These are phyloP conservation scores for Campoletis raptor DNA, from an alignment of 2,888 invertebrate species.

Conservation along the genomic window DNA sequence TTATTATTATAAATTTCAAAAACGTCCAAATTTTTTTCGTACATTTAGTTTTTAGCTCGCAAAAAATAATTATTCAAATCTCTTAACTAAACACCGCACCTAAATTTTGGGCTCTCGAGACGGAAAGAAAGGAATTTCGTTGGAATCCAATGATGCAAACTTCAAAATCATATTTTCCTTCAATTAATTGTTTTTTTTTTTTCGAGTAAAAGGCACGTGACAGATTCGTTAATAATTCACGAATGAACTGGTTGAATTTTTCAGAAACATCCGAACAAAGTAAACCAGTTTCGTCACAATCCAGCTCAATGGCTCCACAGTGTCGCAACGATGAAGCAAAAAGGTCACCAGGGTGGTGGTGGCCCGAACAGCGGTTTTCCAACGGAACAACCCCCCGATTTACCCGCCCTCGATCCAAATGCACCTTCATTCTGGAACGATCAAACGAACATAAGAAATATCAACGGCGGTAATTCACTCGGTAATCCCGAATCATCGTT, in stretches of 20 bases:
- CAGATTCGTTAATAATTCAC: neutral
- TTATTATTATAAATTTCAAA: no score
- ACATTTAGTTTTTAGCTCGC: no score
- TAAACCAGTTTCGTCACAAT: constrained; percentile 94
- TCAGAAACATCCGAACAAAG: constrained; percentile 96
- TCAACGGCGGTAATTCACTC: constrained; percentile 83
- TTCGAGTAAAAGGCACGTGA: neutral
- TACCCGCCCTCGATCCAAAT: constrained; percentile 82
- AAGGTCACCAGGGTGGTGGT: constrained; percentile 87
- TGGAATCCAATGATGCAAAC: no score
- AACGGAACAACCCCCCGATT: constrained; percentile 82
- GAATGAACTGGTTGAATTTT: constrained; percentile 37
- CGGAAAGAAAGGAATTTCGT: neutral
- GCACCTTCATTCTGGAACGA: constrained; percentile 83
- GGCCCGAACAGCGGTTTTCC: constrained; percentile 83
- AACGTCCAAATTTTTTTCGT: no score
- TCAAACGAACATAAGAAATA: constrained; percentile 81
- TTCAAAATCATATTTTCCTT: no score
- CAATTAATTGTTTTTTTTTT: neutral
- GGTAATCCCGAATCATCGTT: constrained; percentile 83
- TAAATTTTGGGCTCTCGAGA: no score
- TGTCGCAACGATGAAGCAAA: constrained; percentile 91
- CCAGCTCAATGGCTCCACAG: constrained; percentile 93
- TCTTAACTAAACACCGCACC: no score
- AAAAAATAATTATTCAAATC: no score